These are phyloP conservation scores for Oxystoma pomonae DNA, from an alignment of 2,888 invertebrate genomes.

Conservation along the genomic window DNA sequence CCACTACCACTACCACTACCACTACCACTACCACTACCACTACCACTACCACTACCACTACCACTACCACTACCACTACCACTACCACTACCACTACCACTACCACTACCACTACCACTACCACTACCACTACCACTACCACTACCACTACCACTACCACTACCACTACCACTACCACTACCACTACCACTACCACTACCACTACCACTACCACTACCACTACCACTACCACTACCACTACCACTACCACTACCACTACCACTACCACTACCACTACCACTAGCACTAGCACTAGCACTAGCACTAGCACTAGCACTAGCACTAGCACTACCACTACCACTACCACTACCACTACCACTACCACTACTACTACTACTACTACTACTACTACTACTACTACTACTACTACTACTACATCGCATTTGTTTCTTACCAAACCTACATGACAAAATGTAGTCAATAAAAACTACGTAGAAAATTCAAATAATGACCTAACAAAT, in stretches of 20 bases:
- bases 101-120: neutral
- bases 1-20: neutral
- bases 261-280: neutral
- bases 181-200: neutral
- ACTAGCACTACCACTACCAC: neutral
- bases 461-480: no score
- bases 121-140: neutral
- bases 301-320: neutral
- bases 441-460: no score
- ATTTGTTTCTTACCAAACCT: no score
- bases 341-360: neutral
- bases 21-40: neutral
- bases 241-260: neutral
- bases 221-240: neutral
- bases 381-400: neutral
- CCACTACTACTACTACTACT: neutral
- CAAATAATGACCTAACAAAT: no score
- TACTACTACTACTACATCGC: neutral
- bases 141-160: neutral
- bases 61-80: neutral
- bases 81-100: neutral
- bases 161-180: neutral
- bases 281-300: neutral
- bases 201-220: neutral
- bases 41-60: neutral